Evolutionary conservation across 2,113 vertebrate species (phyloP).

Genomic region (Tricholaema leucomelas): DNA sequence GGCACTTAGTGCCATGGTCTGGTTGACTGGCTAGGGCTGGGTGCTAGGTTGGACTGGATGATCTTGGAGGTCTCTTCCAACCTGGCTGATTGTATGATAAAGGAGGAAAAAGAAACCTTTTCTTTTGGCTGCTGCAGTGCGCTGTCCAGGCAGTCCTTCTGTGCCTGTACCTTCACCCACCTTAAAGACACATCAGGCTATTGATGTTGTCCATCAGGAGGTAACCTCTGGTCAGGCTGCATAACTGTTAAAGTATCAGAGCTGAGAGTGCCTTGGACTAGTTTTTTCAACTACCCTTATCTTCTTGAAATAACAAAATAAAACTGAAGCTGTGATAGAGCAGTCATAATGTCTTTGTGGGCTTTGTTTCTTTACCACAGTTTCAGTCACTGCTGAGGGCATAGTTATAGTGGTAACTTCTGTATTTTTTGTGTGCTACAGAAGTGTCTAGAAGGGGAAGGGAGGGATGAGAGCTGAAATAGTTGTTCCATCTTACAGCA

Average conservation of each 20-base stretch:
- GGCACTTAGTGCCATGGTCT: too few relatives aligned
- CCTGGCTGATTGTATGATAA: too few relatives aligned
- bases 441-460: background rate
- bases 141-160: background rate
- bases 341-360: rapidly evolving
- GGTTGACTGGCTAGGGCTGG: too few relatives aligned
- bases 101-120: background rate
- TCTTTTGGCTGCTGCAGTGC: background rate
- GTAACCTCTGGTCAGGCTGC: background rate
- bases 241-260: background rate
- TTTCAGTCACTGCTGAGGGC: background rate
- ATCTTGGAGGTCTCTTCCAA: too few relatives aligned
- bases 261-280: background rate
- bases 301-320: background rate
- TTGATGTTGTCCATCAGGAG: background rate
- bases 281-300: background rate
- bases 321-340: background rate
- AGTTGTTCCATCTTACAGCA: background rate
- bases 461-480: background rate
- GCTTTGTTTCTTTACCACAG: background rate
- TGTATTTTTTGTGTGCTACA: background rate
- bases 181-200: background rate
- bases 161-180: rapidly evolving
- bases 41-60: too few relatives aligned
- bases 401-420: background rate